These are phyloP conservation scores for Melanostoma scalare DNA, from an alignment of 2,888 invertebrate species.

Conservation along the genomic window DNA sequence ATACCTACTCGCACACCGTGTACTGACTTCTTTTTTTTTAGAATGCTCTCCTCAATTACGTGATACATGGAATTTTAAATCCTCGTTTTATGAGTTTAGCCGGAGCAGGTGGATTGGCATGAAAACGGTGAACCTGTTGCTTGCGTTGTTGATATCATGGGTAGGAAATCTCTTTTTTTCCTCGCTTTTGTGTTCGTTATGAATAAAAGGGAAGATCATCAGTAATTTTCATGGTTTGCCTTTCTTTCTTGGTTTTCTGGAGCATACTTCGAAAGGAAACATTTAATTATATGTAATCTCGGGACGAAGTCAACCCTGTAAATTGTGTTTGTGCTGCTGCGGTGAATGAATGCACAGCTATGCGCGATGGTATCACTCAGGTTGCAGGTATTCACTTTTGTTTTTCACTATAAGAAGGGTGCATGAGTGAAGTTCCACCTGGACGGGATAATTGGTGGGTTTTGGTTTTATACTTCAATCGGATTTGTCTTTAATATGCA, in stretches of 20 bases:
- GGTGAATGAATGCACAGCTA: constrained; percentile 27
- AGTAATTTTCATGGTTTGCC: constrained; percentile 52
- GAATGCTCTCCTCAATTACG: constrained; percentile 61
- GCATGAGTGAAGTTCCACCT: constrained; percentile 43
- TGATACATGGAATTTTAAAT: constrained; percentile 67
- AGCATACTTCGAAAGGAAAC: constrained; percentile 30
- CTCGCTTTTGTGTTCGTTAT: not conserved
- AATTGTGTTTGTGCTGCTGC: constrained; percentile 45
- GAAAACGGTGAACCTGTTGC: constrained; percentile 52
- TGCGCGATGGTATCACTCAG: constrained; percentile 30
- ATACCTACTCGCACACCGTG: not conserved
- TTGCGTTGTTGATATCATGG: constrained; percentile 3
- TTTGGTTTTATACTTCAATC: constrained; percentile 33
- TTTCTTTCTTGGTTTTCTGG: constrained; percentile 26
- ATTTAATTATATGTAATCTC: constrained; percentile 68
- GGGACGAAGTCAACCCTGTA: constrained; percentile 60
- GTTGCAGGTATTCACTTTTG: not conserved
- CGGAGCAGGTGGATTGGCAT: constrained; percentile 37
- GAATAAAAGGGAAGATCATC: constrained; percentile 45
- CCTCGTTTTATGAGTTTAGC: constrained; percentile 51
- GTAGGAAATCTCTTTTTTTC: constrained; percentile 19
- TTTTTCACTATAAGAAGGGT: not conserved
- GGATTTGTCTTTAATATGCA: constrained; percentile 54
- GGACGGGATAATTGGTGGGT: constrained; percentile 59
- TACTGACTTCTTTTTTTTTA: constrained; percentile 14